Evolutionary conservation across 2,797 vertebrate species (phyloP), one percentile per base, ranked within the genome.

Genomic region (Halcyon chelicuti): DNA sequence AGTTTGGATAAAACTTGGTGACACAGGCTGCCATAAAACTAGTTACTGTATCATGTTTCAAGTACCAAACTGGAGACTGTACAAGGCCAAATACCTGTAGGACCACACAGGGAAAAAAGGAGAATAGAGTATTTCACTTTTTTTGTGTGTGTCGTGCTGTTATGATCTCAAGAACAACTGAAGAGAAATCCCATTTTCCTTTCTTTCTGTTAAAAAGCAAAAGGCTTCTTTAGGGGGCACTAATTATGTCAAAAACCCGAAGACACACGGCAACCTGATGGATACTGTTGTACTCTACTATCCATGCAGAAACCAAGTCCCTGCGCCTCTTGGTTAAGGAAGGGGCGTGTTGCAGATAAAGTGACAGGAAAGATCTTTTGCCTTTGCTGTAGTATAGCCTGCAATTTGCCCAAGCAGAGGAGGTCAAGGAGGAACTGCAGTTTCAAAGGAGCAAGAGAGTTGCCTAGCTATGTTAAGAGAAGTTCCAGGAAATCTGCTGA

Each of bases 401-500:
- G 12, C 28, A 33, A 22, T 37, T 42, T 72, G 29, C n/a, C 55
- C 44, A 70, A 49, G 60, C 18, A 71, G 22, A 66, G 13, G 25
- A 66, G n/a, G 7, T 16, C 35, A 78, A 75, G 42, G 16, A 82
- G 25, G n/a, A 86, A 18, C 28, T 22, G 22, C 35, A 62, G 33
- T 44, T 89, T 57, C 47, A 77, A 73, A 79, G 63, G 35, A 65
- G 46, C 40, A 79, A 75, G 57, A 63, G 44, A 90, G 12, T 4
- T 60, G 39, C 54, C 58, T 0, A 70, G 60, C 42, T 82, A 35
- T 21, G 63, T 60, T 49, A 67, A 61, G 62, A 55, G 80, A 81
- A 84, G 83, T 95, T 94, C 93, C 88, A 94, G 74, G 86, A 96
- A 95, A 93, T 51, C 66, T 90, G 70, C 76, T 78, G 86, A 92